Evolutionary conservation across 1,140 invertebrate species (phyloP).

Genomic region (Zaprionus davidi): DNA sequence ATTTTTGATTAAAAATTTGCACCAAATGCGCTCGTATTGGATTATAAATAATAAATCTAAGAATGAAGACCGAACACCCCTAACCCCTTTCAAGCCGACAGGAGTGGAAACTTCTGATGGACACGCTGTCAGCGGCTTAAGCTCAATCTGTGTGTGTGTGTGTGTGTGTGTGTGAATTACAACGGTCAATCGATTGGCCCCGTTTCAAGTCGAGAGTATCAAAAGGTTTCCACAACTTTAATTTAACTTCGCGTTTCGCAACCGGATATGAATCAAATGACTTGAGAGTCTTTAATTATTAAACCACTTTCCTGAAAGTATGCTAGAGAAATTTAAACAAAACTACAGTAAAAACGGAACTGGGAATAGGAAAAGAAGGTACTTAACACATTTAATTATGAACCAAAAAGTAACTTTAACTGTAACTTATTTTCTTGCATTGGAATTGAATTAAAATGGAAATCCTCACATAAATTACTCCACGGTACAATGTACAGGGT

Average conservation of each 20-base stretch:
- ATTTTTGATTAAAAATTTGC: slow-evolving; percentile 64
- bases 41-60: slow-evolving; percentile 60
- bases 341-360: too few species aligned
- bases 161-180: background rate
- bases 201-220: background rate
- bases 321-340: too few species aligned
- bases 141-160: background rate
- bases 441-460: too few species aligned
- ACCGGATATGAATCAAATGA: too few species aligned
- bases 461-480: too few species aligned
- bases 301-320: too few species aligned
- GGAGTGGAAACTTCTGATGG: slow-evolving; percentile 3
- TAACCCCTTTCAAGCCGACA: background rate
- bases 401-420: too few species aligned
- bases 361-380: too few species aligned
- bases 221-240: background rate
- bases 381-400: too few species aligned
- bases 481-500: too few species aligned
- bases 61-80: slow-evolving; percentile 9
- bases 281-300: too few species aligned
- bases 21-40: slow-evolving; percentile 37
- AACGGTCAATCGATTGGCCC: background rate
- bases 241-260: background rate
- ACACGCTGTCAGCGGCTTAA: background rate
- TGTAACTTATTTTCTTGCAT: too few species aligned